Evolutionary conservation across 2,888 invertebrate species (phyloP).

Genomic region (Hecatera dysodea): DNA sequence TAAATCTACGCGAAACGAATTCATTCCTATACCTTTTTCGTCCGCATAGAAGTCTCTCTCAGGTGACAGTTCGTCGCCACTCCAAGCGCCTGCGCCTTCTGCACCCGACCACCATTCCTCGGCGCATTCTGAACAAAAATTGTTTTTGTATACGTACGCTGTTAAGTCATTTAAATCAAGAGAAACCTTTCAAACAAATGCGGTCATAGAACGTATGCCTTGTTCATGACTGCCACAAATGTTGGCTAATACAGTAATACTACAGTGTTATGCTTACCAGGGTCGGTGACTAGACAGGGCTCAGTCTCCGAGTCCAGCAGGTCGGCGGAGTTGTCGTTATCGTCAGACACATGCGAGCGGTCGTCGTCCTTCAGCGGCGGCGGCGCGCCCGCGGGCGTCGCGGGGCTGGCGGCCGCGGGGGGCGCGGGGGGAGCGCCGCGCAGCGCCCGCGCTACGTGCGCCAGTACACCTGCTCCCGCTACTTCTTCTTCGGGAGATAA

Average conservation of each 20-base stretch:
- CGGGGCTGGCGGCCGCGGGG: conserved; percentile 50
- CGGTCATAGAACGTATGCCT: background rate
- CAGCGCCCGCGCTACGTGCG: conserved; percentile 93
- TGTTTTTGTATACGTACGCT: too few species aligned
- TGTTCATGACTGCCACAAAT: background rate
- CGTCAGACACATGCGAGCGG: conserved; percentile 82
- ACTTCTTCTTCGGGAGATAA: conserved; percentile 91
- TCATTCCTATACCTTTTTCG: conserved; percentile 75
- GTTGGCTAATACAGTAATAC: too few species aligned
- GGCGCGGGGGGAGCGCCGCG: conserved; percentile 71
- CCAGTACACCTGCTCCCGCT: conserved; percentile 89
- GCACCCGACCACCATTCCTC: conserved; percentile 89
- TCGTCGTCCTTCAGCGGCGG: conserved; percentile 76
- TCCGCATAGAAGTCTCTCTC: conserved; percentile 84
- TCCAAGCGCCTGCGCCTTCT: conserved; percentile 87
- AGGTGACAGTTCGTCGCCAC: conserved; percentile 87
- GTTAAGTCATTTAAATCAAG: too few species aligned
- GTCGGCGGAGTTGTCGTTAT: conserved; percentile 94
- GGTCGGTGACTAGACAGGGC: conserved; percentile 95
- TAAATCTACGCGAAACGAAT: background rate
- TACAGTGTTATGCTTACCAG: conserved; percentile 81
- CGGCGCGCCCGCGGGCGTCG: conserved; percentile 56
- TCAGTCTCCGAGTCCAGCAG: conserved; percentile 96
- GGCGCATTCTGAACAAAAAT: conserved; percentile 70
- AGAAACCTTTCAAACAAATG: too few species aligned